Percentiles rank a stretch among this genome's conserved stretches.
Evolutionary conservation across 1,140 invertebrate species (phyloP).

Genomic region (Geopemphigus sp.): DNA sequence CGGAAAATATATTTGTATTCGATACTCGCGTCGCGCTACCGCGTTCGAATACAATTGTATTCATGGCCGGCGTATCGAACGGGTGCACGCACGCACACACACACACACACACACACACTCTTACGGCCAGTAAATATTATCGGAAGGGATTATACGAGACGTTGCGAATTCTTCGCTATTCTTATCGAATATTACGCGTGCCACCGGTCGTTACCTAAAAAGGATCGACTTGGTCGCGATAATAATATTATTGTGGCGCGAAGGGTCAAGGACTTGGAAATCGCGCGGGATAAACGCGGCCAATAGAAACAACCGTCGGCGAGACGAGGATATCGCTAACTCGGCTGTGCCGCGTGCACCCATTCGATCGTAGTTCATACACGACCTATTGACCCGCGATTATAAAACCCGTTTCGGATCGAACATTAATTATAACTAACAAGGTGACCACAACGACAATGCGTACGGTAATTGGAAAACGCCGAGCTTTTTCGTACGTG

Average conservation of each 20-base stretch:
- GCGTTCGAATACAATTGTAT: too few relatives aligned
- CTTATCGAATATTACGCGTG: too few relatives aligned
- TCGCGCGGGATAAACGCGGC: background rate
- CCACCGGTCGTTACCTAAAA: conserved; percentile 34
- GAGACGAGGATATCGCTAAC: conserved; percentile 11
- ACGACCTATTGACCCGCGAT: conserved; percentile 1
- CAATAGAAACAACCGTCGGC: background rate
- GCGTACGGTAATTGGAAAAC: background rate
- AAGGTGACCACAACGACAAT: background rate
- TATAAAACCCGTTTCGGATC: conserved; percentile 11
- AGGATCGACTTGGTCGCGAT: conserved; percentile 22
- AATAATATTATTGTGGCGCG: background rate
- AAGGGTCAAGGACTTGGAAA: conserved; percentile 34
- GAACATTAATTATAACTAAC: conserved; percentile 10
- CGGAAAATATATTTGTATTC: too few relatives aligned
- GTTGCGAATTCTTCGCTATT: background rate
- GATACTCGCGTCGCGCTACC: too few relatives aligned
- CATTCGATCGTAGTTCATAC: background rate
- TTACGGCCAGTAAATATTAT: too few relatives aligned
- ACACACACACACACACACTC: too few relatives aligned
- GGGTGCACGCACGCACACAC: too few relatives aligned
- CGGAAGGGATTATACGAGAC: background rate
- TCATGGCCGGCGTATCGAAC: too few relatives aligned
- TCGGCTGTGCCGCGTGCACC: background rate
- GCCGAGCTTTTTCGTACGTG: background rate